Conservation (phyloP, 2,113 vertebrate species). For the Cottus gobio region DNA sequence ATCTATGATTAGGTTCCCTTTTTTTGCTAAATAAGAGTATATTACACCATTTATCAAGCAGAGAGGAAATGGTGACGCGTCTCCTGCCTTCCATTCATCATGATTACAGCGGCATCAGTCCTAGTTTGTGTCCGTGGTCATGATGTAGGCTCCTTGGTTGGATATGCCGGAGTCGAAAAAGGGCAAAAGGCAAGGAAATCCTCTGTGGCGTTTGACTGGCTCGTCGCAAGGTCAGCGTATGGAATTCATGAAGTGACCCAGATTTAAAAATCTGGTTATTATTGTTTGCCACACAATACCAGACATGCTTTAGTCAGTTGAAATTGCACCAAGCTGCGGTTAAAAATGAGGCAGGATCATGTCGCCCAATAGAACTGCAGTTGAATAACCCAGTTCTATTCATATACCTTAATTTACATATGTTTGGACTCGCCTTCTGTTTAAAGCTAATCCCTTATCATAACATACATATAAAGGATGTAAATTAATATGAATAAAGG, state of each 20-base stretch:
- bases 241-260: not conserved
- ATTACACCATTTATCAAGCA: conserved; percentile 84
- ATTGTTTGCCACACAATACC: not conserved
- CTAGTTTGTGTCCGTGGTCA: conserved; percentile 77
- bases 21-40: conserved; percentile 83
- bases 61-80: conserved; percentile 76
- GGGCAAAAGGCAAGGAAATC: conserved; percentile 11
- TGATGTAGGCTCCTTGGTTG: conserved; percentile 48
- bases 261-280: not conserved
- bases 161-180: not conserved
- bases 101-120: conserved; percentile 82
- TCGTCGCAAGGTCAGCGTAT: conserved; percentile 11
- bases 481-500: not conserved
- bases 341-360: not conserved
- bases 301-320: not conserved
- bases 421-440: not conserved
- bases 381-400: not conserved
- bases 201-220: conserved; percentile 39
- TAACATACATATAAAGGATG: not conserved
- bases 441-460: not conserved
- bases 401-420: not conserved
- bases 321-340: not conserved
- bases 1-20: conserved; percentile 78
- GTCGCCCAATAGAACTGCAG: not conserved
- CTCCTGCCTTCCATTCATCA: conserved; percentile 83